phyloP scores from a whole-genome alignment of 37 sponge, comb jelly and placozoan species.

The Mnemiopsis leidyi region DNA sequence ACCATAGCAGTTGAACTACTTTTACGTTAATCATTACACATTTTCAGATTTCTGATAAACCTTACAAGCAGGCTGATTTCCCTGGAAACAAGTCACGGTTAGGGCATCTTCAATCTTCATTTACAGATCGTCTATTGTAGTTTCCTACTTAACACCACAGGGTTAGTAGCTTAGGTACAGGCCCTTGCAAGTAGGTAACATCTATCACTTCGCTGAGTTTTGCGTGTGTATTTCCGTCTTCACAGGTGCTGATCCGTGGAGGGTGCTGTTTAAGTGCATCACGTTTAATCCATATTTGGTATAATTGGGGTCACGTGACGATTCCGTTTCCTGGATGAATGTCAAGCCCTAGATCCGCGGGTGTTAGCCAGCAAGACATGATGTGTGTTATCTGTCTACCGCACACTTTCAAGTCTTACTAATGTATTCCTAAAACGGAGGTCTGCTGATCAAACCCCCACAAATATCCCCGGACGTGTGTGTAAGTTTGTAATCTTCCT shows the following conservation, averaged over 20 bases:
- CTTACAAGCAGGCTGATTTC: conserved; percentile 18
- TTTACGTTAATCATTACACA: no score
- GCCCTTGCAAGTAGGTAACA: neutral
- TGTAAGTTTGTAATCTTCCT: no score
- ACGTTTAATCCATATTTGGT: neutral
- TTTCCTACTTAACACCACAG: no score
- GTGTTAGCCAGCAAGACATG: neutral
- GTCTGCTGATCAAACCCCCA: no score
- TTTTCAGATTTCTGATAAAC: conserved; percentile 18
- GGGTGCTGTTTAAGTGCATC: neutral
- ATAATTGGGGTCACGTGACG: neutral
- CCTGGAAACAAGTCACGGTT: conserved; percentile 28
- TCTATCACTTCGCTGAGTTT: neutral
- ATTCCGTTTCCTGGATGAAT: neutral
- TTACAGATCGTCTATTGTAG: no score
- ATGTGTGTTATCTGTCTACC: no score
- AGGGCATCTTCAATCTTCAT: no score
- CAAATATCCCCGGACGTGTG: no score
- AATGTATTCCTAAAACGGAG: no score
- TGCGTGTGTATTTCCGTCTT: neutral
- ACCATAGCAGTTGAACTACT: no score
- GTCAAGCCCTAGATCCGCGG: neutral
- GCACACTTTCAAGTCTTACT: no score
- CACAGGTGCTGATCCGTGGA: neutral
- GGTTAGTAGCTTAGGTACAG: no score